Evolutionary conservation across 2,113 vertebrate genomes (phyloP), one percentile per base, ranked within the genome.

Genomic region (Ictalurus punctatus): DNA sequence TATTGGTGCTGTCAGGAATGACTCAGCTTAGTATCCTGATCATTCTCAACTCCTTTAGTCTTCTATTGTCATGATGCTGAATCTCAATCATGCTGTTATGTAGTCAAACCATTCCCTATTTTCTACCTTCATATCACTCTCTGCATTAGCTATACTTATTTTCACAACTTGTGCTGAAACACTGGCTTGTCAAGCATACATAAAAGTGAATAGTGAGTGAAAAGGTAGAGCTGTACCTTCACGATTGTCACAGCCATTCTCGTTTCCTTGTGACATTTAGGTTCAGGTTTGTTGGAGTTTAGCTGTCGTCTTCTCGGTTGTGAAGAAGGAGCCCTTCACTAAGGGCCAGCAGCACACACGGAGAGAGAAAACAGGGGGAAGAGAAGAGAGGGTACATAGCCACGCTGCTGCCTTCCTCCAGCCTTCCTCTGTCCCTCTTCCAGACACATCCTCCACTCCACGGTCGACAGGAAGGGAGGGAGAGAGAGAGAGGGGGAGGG

Each of bases 391-490:
- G 85, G 85, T 86, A 93, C 92, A 79, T 85, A 88, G 87, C 83
- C 92, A 93, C 93, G 93, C 93, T 91, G 93, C 91, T 93, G 90
- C 92, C 90, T 93, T 90, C 92, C 90, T 85, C 76, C 85, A 86
- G 91, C 90, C 93, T 94, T 93, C 90, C 95, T 94, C 93, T 93
- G 84, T 82, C 89, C 88, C 93, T 93, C 94, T 93, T 90, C 87
- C 92, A 91, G 90, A 95, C 94, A 95, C 94, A 95, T 95, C 94
- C 94, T 95, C 93, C 92, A 89, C 91, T 92, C 92, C 92, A 93
- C 93, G 93, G 92, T 92, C 90, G 89, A 91, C 95, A 95, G 95
- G 95, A 95, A 95, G 94, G 93, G 94, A 94, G 93, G 92, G 84
- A 87, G 81, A 54, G 85, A 76, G 82, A 78, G 85, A 61, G 87